Conservation (phyloP, 2,888 invertebrate genomes). For the Pecten maximus region DNA sequence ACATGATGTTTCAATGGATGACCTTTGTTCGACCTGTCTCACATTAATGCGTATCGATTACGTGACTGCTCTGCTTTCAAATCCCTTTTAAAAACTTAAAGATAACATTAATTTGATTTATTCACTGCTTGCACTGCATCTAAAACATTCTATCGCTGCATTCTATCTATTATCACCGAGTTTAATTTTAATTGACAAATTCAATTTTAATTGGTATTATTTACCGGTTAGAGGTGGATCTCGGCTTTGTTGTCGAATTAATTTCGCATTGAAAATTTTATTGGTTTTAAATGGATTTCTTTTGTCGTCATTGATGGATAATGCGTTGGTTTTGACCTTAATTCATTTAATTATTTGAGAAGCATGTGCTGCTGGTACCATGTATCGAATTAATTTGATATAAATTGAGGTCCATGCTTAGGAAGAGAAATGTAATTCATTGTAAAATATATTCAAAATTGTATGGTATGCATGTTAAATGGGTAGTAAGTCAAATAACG, state of each 20-base stretch:
- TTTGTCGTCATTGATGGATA: background rate
- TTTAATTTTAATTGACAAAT: slow-evolving; percentile 22
- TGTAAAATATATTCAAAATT: too few relatives aligned
- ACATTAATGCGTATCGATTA: background rate
- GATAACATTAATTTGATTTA: background rate
- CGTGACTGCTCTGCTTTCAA: background rate
- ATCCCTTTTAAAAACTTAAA: background rate
- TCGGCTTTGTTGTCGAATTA: background rate
- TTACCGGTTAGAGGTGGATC: background rate
- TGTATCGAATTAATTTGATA: background rate
- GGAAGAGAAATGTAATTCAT: too few relatives aligned
- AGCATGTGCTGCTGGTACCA: background rate
- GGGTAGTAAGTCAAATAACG: too few relatives aligned
- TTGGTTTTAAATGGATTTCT: background rate
- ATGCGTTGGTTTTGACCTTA: background rate
- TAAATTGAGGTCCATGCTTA: background rate
- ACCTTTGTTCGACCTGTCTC: background rate
- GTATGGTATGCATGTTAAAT: too few relatives aligned
- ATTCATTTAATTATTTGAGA: background rate
- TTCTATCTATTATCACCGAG: background rate
- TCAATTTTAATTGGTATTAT: slow-evolving; percentile 10
- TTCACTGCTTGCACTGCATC: background rate
- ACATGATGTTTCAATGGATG: background rate
- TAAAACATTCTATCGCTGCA: background rate
- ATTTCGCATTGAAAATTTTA: background rate